phyloP scores from a whole-genome alignment of 2,888 invertebrate genomes.

The Hipparchia sbordonii region DNA sequence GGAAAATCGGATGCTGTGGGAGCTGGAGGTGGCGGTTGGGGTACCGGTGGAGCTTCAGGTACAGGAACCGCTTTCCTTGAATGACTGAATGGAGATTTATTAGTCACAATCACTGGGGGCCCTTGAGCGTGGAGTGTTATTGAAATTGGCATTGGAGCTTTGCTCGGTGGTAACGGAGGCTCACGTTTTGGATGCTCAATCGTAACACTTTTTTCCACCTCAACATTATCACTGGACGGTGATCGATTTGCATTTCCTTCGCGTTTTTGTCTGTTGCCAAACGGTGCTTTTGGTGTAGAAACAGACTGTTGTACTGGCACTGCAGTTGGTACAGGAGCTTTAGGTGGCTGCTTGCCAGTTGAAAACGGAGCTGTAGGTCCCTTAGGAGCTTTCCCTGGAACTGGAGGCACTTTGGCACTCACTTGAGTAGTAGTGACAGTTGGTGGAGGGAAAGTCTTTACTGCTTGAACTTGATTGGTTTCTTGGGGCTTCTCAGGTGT shows the following conservation, averaged over 20 bases:
- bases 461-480: constrained; percentile 37
- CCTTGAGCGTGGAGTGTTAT: constrained; percentile 74
- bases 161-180: constrained; percentile 71
- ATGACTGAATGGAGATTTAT: constrained; percentile 76
- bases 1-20: constrained; percentile 80
- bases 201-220: constrained; percentile 52
- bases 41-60: constrained; percentile 63
- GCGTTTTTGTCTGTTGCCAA: constrained; percentile 75
- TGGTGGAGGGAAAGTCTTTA: constrained; percentile 61
- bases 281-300: constrained; percentile 73
- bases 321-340: constrained; percentile 72
- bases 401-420: constrained; percentile 59
- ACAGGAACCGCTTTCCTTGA: constrained; percentile 62
- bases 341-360: constrained; percentile 67
- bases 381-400: constrained; percentile 61
- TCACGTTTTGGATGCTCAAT: constrained; percentile 65
- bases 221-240: constrained; percentile 63
- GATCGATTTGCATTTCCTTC: constrained; percentile 68
- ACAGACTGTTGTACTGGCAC: constrained; percentile 74
- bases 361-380: constrained; percentile 77
- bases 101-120: constrained; percentile 75
- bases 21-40: constrained; percentile 73
- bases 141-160: constrained; percentile 77
- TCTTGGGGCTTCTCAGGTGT: constrained; percentile 52
- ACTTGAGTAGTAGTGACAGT: constrained; percentile 54